Conservation (phyloP, 2,113 vertebrate species). For the Toxotes chatareus region DNA sequence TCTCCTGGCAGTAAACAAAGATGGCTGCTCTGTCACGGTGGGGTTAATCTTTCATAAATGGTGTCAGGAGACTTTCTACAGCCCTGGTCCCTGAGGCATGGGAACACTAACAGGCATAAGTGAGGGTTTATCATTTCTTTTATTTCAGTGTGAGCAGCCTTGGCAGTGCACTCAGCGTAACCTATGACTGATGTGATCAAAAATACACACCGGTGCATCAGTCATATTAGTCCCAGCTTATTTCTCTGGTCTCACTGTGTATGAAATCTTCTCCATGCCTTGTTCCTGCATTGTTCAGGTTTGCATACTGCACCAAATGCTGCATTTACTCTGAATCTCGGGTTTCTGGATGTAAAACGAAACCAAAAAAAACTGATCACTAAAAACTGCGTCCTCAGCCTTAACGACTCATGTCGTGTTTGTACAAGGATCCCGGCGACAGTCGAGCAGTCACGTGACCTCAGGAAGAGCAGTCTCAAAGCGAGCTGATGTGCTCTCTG, state of each 20-base stretch:
- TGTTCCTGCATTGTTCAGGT: conserved; percentile 8
- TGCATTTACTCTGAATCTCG: conserved; percentile 7
- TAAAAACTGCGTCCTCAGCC: conserved; percentile 31
- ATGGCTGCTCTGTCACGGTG: conserved; percentile 40
- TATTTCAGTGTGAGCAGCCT: conserved; percentile 4
- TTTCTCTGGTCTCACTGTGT: neutral
- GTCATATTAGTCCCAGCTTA: neutral
- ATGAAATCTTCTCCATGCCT: neutral
- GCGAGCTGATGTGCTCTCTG: conserved; percentile 12
- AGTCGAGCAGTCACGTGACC: neutral
- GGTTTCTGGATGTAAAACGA: conserved; percentile 32
- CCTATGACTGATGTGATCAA: conserved; percentile 18
- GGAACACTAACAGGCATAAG: conserved; percentile 21
- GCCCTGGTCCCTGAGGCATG: neutral
- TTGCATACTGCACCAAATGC: neutral
- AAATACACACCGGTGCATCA: conserved; percentile 5
- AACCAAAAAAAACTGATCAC: conserved; percentile 7
- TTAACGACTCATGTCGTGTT: conserved; percentile 14
- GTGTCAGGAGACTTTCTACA: conserved; percentile 27
- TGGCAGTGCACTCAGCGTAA: conserved; percentile 10
- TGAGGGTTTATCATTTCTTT: conserved; percentile 31
- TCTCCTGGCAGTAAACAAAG: conserved; percentile 47
- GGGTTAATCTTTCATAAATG: conserved; percentile 52
- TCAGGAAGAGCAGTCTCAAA: conserved; percentile 19
- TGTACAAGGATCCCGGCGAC: neutral